Percentiles rank a stretch among this genome's conserved stretches.
Evolutionary conservation across 2,888 invertebrate genomes (phyloP).

Genomic region (Drosophila borealis): DNA sequence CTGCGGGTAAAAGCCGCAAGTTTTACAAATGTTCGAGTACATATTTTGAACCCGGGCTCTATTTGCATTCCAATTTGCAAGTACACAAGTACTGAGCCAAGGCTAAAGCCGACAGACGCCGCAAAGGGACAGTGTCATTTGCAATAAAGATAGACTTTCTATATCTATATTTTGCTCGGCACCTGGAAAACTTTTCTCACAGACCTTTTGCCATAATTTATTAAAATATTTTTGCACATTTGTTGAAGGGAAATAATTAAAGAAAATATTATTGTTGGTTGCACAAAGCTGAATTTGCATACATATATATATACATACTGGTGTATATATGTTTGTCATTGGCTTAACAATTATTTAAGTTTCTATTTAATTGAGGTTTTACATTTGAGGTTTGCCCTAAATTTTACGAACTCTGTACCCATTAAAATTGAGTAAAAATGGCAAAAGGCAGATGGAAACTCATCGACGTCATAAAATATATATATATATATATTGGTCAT

Average conservation of each 20-base stretch:
- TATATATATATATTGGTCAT: not conserved
- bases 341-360: conserved; percentile 6
- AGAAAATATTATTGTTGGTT: conserved; percentile 51
- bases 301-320: not conserved
- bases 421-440: too few relatives aligned
- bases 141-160: conserved; percentile 1
- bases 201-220: conserved; percentile 36
- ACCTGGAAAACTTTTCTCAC: conserved; percentile 29
- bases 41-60: conserved; percentile 19
- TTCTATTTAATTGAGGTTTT: conserved; percentile 5
- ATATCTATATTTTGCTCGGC: not conserved
- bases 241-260: conserved; percentile 59
- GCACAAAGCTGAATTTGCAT: conserved; percentile 7
- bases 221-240: conserved; percentile 45
- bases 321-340: not conserved
- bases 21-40: conserved; percentile 30
- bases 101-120: conserved; percentile 10
- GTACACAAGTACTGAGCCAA: conserved; percentile 3
- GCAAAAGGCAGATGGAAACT: too few relatives aligned
- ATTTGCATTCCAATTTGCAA: conserved; percentile 49
- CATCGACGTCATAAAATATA: not conserved
- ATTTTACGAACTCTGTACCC: conserved; percentile 2
- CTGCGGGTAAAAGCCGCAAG: conserved; percentile 41
- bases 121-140: conserved; percentile 35
- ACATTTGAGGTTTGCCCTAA: conserved; percentile 13